phyloP scores from a whole-genome alignment of 2,888 invertebrate genomes.

The Rotaria socialis region DNA sequence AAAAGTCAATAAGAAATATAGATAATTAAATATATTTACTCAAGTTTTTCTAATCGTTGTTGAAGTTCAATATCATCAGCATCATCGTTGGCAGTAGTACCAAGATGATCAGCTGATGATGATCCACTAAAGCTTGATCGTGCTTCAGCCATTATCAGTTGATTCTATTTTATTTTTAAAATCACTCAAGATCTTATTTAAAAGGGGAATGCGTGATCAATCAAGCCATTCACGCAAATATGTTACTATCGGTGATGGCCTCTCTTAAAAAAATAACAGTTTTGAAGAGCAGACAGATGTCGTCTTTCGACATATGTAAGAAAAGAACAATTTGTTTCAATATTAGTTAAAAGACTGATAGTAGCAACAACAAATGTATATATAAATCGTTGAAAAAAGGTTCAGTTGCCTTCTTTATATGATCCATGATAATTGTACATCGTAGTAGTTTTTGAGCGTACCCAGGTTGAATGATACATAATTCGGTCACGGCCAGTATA shows the following conservation, averaged over 20 bases:
- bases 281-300: background rate
- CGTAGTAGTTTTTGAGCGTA: no score
- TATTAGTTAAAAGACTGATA: no score
- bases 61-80: background rate
- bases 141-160: background rate
- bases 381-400: no score
- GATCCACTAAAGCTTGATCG: background rate
- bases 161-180: background rate
- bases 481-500: no score
- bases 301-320: background rate
- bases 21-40: background rate
- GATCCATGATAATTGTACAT: no score
- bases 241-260: slow-evolving; percentile 16
- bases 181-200: background rate
- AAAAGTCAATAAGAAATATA: background rate
- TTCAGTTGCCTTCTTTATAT: no score
- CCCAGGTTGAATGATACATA: no score
- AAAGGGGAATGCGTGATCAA: background rate
- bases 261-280: background rate
- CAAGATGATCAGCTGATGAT: background rate
- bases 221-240: background rate
- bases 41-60: background rate
- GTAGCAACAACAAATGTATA: no score
- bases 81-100: background rate
- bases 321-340: background rate